Evolutionary conservation across 2,797 vertebrate species (phyloP), one percentile per base, ranked within the genome.

Genomic region (Fistularia tabacaria): DNA sequence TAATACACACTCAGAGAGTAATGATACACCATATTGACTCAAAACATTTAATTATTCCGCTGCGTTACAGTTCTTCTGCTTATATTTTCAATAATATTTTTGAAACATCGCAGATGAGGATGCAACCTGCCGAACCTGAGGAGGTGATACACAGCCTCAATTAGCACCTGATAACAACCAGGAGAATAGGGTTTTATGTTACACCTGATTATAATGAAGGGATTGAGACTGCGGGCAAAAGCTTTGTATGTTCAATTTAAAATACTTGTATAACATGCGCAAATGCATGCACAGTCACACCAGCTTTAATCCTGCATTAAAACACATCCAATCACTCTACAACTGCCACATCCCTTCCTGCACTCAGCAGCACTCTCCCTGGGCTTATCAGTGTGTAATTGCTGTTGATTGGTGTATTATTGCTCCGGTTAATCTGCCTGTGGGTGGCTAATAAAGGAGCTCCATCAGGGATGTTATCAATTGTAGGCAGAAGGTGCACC

Each of bases 321-420:
- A 76, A 67, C 60, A 64, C 54, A 49, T 46, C 66, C 62, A 63
- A 64, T 74, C 67, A 44, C 67, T 68, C 62, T 56, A 57, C 50
- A 53, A 57, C 63, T 65, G 53, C 67, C 57, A 49, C 59, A 57
- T 76, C 68, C 59, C 59, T 67, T 48, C 54, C 66, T 14, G 8
- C 66, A 64, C 61, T 75, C 77, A 71, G 68, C 71, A 57, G 51
- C 77, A 77, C 43, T 76, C 75, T 84, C 76, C 74, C 79, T 79
- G 75, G 68, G 68, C 74, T 82, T 82, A 87, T 84, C 81, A 69
- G 56, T 10, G 69, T 73, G 36, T 88, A 90, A 90, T 90, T 89
- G 78, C 80, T 58, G 76, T 69, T 88, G 84, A 90, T 87, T 89
- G 81, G 77, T 79, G 74, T 81, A 86, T 87, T 85, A 89, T 83